phyloP scores from a whole-genome alignment of 2,113 vertebrate species.

The Gymnobelideus leadbeateri region DNA sequence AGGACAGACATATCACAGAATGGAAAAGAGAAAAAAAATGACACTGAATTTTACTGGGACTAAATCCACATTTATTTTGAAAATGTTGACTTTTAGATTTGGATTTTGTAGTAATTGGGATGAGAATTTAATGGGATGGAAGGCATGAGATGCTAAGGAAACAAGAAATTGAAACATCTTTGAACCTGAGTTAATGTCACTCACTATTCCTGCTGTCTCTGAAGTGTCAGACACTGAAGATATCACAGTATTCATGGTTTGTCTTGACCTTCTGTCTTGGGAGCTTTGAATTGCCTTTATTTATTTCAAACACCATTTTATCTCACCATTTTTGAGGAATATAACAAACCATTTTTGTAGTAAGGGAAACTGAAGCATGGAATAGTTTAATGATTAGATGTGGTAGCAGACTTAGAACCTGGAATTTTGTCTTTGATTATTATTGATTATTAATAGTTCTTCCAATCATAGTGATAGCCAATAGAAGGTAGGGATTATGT shows the following conservation, averaged over 20 bases:
- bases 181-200: background rate
- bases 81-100: background rate
- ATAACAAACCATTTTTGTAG: background rate
- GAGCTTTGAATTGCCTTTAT: background rate
- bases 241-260: background rate
- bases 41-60: background rate
- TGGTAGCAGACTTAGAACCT: background rate
- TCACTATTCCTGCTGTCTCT: background rate
- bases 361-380: background rate
- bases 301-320: background rate
- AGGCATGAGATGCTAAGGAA: background rate
- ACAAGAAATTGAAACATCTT: background rate
- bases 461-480: background rate
- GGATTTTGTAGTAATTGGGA: background rate
- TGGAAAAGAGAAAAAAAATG: rapidly evolving
- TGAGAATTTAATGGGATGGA: background rate
- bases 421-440: background rate
- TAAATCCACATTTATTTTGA: background rate
- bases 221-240: background rate
- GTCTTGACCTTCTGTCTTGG: background rate
- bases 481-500: background rate
- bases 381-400: background rate
- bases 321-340: background rate
- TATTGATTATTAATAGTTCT: too few species aligned
- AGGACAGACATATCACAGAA: background rate